Evolutionary conservation across 35 echinoderm and acorn worm genomes (phyloP).

Genomic region (Antedon bifida): DNA sequence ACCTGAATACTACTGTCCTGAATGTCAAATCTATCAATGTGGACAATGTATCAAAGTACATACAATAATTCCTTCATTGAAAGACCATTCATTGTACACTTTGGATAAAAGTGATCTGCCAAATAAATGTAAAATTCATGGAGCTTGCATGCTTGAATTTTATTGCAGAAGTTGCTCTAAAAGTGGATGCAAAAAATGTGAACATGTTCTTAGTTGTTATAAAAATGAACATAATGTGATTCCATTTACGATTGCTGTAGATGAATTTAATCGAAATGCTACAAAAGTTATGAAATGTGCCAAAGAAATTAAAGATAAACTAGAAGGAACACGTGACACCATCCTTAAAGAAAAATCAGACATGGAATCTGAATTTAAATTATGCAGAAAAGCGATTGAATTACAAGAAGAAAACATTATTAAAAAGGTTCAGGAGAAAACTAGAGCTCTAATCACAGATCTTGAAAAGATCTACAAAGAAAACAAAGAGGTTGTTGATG

Average conservation of each 20-base stretch:
- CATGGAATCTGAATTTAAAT: not conserved
- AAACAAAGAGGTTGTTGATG: not conserved
- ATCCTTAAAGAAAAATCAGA: not conserved
- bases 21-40: not conserved
- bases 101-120: not conserved
- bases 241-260: not conserved
- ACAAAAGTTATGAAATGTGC: not conserved
- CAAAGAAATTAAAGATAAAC: not conserved
- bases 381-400: not conserved
- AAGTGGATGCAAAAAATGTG: not conserved
- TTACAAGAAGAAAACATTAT: not conserved
- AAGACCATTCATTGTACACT: not conserved
- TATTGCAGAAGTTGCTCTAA: not conserved
- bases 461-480: not conserved
- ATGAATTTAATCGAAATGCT: not conserved
- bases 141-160: not conserved
- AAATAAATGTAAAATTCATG: not conserved
- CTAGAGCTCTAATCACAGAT: not conserved
- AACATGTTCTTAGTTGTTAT: not conserved
- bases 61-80: not conserved
- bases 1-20: not conserved
- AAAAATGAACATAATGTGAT: not conserved
- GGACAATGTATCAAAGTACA: not conserved
- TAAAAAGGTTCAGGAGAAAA: not conserved
- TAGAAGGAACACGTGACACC: not conserved